These are phyloP conservation scores for Corythaixoides concolor DNA, from an alignment of 2,113 vertebrate genomes.

Conservation along the genomic window DNA sequence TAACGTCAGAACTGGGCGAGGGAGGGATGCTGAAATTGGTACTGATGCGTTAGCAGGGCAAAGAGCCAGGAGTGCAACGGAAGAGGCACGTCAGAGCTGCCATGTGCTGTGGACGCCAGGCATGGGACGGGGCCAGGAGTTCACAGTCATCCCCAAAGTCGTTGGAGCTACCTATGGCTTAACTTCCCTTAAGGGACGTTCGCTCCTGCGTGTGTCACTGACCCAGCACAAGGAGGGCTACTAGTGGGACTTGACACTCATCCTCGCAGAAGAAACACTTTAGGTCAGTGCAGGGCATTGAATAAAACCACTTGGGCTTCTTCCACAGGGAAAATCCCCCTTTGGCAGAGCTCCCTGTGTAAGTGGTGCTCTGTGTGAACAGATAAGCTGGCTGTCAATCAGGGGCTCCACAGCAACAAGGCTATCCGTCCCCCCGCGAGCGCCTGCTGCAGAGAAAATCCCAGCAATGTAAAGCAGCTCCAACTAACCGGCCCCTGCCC, in stretches of 20 bases:
- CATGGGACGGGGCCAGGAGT: rapidly evolving
- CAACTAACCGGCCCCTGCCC: background rate
- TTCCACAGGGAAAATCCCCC: background rate
- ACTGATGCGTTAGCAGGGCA: background rate
- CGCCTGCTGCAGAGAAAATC: background rate
- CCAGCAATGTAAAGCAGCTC: background rate
- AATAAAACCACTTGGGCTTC: background rate
- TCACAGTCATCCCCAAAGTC: background rate
- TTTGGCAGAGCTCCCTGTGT: background rate
- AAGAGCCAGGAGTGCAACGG: background rate
- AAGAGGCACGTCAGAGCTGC: background rate
- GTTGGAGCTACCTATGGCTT: background rate
- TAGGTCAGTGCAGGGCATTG: background rate
- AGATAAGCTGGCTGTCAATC: background rate
- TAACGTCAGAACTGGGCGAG: background rate
- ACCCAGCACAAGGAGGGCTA: background rate
- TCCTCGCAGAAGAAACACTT: background rate
- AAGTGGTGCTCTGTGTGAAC: background rate
- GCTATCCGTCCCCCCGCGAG: rapidly evolving
- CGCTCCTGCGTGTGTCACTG: background rate
- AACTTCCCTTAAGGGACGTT: background rate
- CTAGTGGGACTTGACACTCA: background rate
- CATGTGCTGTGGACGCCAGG: background rate
- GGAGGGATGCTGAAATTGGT: background rate
- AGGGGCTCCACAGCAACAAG: background rate